Evolutionary conservation across 2,113 vertebrate genomes (phyloP), one percentile per base, ranked within the genome.

Genomic region (Myotis lucifugus): DNA sequence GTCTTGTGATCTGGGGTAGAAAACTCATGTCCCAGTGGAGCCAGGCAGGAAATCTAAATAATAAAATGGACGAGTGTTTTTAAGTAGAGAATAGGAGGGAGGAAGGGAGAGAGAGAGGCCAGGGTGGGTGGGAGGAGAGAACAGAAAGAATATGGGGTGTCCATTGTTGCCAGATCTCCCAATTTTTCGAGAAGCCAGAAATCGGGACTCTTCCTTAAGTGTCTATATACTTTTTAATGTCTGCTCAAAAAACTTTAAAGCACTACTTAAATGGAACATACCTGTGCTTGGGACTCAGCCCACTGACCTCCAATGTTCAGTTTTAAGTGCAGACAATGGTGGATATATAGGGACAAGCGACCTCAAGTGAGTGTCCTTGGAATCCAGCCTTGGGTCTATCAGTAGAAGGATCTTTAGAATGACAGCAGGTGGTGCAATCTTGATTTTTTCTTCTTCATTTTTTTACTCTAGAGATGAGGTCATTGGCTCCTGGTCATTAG

Each of bases 11-110:
- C 40, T 87, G 46, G 59, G 11, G 14, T 64, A 72, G 69, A 96
- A 93, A 95, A 70, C 18, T 37, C 64, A 37, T 11, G 27, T 81
- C 76, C 85, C 79, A 70, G 7, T 4, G n/a, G 72, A 59, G 52
- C 66, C 77, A 78, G 89, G 82, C 66, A 96, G 96, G 94, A 96
- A 94, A 81, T 94, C 42, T 54, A 92, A 90, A 90, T 56, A 69
- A 70, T 76, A 23, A 94, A 84, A 72, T 34, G 14, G 50, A 86
- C 34, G 13, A 11, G 25, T 67, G 18, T 27, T 88, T 90, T 95
- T 34, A n/a, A 86, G 56, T 59, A 84, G 50, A 78, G 78, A 72
- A 29, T 50, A 32, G 46, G 69, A n/a, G 25, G 48, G 37, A 50
- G 52, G 29, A 3, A 86, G 48, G 46, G 21, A 17, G 17, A 15